Evolutionary conservation across 2,888 invertebrate species (phyloP).

Genomic region (Hartigia nigra): DNA sequence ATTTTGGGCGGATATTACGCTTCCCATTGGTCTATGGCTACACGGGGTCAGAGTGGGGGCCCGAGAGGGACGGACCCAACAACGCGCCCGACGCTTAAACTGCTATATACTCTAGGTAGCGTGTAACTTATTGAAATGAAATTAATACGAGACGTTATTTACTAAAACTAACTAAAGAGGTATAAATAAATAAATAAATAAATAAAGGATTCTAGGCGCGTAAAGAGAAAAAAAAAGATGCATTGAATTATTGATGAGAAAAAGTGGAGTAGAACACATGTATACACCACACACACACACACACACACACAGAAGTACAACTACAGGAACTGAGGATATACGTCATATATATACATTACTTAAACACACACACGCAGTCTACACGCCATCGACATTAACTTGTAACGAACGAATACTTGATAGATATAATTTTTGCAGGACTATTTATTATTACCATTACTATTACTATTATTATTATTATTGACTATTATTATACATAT

Average conservation of each 20-base stretch:
- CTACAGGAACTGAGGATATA: conserved; percentile 23
- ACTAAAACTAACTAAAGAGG: conserved; percentile 5
- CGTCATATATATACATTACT: too few species aligned
- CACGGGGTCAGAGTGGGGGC: too few species aligned
- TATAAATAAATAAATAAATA: conserved; percentile 8
- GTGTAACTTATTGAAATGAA: conserved; percentile 2
- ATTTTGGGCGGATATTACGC: too few species aligned
- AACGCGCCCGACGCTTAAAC: neutral
- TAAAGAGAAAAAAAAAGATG: too few species aligned
- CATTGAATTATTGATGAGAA: too few species aligned
- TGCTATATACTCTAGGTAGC: conserved; percentile 7
- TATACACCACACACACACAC: conserved; percentile 7
- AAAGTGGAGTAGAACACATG: neutral
- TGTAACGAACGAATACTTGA: neutral
- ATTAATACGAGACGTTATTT: conserved; percentile 8
- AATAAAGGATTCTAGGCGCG: neutral
- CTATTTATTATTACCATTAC: neutral
- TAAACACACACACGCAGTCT: too few species aligned
- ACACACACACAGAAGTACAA: conserved; percentile 19
- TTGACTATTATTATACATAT: too few species aligned
- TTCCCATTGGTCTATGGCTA: too few species aligned
- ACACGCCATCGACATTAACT: too few species aligned
- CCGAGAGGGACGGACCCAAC: neutral
- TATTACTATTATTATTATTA: too few species aligned
- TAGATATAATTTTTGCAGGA: conserved; percentile 5